A percentile compares a stretch with the other conserved stretches of the same genome.
Conservation (phyloP, 1,140 invertebrate genomes). For the Drosophila suzukii region DNA sequence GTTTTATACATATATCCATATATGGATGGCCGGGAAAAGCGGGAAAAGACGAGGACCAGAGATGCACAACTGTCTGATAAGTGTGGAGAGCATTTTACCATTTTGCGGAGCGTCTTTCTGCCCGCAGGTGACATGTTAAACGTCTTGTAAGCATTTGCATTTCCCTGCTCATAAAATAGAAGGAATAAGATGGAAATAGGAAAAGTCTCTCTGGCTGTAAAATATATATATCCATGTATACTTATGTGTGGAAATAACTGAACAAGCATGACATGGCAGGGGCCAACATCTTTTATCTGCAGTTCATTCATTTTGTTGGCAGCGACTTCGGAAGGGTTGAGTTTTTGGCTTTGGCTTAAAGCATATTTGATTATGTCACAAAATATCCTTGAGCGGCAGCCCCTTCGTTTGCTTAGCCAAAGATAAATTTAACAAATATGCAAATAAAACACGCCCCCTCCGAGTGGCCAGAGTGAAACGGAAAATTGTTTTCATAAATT, state of each 20-base stretch:
- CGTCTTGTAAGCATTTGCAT: slow-evolving; percentile 82
- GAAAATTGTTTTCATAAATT: slow-evolving; percentile 62
- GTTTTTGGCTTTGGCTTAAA: slow-evolving; percentile 72
- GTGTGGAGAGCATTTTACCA: slow-evolving; percentile 54
- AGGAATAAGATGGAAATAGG: slow-evolving; percentile 31
- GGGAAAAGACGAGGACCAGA: slow-evolving; percentile 22
- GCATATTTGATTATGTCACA: slow-evolving; percentile 81
- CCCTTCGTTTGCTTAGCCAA: slow-evolving; percentile 49
- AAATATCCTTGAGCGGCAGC: slow-evolving; percentile 64
- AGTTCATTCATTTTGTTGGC: slow-evolving; percentile 63
- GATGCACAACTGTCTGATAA: slow-evolving; percentile 81
- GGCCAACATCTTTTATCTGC: slow-evolving; percentile 64
- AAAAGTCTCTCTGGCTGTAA: slow-evolving; percentile 45
- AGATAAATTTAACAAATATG: slow-evolving; percentile 81
- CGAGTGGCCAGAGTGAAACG: slow-evolving; percentile 12
- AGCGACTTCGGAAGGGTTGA: slow-evolving; percentile 74
- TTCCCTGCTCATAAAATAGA: slow-evolving; percentile 48
- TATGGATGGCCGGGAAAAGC: neutral
- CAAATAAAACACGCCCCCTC: slow-evolving; percentile 50
- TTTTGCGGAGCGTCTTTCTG: slow-evolving; percentile 63
- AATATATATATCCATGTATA: slow-evolving; percentile 21
- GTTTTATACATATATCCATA: slow-evolving; percentile 62
- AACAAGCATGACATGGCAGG: slow-evolving; percentile 34
- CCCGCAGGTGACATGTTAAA: slow-evolving; percentile 81
- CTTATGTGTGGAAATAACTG: slow-evolving; percentile 57